Evolutionary conservation across 2,113 vertebrate species (phyloP).

Genomic region (Xenopus borealis): DNA sequence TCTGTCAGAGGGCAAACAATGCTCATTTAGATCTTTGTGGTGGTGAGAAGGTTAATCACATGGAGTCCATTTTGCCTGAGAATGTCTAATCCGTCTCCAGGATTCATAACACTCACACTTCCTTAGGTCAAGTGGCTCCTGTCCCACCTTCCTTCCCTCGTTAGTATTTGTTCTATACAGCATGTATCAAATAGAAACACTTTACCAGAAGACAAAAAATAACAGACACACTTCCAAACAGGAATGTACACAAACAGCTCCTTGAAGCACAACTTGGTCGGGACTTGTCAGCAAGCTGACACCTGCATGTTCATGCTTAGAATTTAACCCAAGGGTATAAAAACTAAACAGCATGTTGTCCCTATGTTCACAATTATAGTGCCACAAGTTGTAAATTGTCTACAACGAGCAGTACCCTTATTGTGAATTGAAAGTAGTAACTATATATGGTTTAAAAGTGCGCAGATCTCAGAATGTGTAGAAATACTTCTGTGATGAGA

Average conservation of each 20-base stretch:
- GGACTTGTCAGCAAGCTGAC: constrained; percentile 29
- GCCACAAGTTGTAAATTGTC: background rate
- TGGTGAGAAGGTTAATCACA: background rate
- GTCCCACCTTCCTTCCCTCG: constrained; percentile 16
- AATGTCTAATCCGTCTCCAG: background rate
- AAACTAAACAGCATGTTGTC: constrained; percentile 11
- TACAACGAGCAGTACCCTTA: no score
- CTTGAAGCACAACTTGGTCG: constrained; percentile 6
- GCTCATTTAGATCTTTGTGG: background rate
- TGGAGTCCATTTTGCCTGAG: background rate
- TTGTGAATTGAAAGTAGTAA: no score
- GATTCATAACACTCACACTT: background rate
- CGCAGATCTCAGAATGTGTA: no score
- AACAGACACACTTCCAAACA: background rate
- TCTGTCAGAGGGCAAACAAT: background rate
- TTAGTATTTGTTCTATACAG: background rate
- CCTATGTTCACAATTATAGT: background rate
- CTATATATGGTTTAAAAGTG: no score
- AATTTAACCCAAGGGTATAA: constrained; percentile 28
- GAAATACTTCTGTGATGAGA: no score
- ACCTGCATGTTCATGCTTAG: constrained; percentile 31
- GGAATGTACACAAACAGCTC: constrained; percentile 19
- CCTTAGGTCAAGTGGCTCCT: constrained; percentile 18
- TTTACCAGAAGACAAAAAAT: constrained; percentile 1
- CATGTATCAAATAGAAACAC: background rate